Evolutionary conservation across 2,113 vertebrate species (phyloP).

Genomic region (Tachysurus vachellii): DNA sequence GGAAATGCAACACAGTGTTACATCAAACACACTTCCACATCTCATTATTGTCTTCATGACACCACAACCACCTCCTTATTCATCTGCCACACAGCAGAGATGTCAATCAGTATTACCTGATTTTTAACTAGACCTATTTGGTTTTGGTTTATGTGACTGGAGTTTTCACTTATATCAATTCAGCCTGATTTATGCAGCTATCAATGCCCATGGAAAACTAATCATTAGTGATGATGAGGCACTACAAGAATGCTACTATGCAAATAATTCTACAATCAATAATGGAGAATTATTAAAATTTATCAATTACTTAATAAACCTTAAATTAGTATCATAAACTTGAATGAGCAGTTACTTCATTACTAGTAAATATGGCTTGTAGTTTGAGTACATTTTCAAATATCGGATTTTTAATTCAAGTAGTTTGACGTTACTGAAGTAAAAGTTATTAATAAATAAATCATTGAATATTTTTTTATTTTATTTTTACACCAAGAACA

Average conservation of each 20-base stretch:
- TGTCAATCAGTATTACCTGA: slow-evolving; percentile 29
- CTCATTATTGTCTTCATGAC: slow-evolving; percentile 39
- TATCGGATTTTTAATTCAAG: not conserved
- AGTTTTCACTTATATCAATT: slow-evolving; percentile 28
- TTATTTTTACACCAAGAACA: not conserved
- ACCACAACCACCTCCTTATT: slow-evolving; percentile 39
- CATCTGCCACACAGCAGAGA: slow-evolving; percentile 47
- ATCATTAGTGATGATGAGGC: slow-evolving; percentile 10
- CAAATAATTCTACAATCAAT: slow-evolving; percentile 19
- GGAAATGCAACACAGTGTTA: slow-evolving; percentile 69
- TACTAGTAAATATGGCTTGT: not conserved
- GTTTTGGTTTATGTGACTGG: slow-evolving; percentile 45
- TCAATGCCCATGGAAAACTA: slow-evolving; percentile 29
- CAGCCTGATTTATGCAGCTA: slow-evolving; percentile 12
- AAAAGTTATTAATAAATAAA: not conserved
- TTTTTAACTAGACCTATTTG: slow-evolving; percentile 60
- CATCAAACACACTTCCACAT: slow-evolving; percentile 64
- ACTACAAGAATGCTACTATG: not conserved
- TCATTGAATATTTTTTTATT: not conserved
- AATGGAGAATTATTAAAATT: not conserved
- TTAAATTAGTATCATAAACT: not conserved
- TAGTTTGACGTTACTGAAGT: not conserved
- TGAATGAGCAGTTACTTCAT: not conserved
- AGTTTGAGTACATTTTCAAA: slow-evolving; percentile 1
- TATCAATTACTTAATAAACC: slow-evolving; percentile 13